phyloP scores from a whole-genome alignment of 2,797 vertebrate genomes.

The Centropyge bicolor region DNA sequence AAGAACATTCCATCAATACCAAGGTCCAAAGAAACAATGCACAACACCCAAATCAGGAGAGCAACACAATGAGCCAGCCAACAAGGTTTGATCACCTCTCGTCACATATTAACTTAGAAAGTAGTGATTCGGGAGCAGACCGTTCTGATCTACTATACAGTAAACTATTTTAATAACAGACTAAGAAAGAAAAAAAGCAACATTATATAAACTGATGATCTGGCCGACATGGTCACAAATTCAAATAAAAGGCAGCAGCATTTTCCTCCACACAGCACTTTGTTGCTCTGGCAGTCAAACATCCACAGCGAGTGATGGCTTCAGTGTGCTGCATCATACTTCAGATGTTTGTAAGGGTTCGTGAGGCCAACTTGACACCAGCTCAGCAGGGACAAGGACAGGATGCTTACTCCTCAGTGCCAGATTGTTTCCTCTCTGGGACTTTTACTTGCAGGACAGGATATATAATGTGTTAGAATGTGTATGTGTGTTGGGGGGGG shows the following conservation, averaged over 20 bases:
- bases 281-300: background rate
- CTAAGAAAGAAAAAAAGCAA: background rate
- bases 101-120: background rate
- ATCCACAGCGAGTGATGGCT: background rate
- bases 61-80: background rate
- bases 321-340: conserved; percentile 18
- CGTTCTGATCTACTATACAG: too few relatives aligned
- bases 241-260: background rate
- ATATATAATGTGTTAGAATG: background rate
- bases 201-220: background rate
- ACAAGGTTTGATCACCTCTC: background rate
- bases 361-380: background rate
- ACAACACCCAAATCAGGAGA: background rate
- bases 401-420: conserved; percentile 3
- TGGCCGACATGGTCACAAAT: background rate
- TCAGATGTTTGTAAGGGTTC: conserved; percentile 23
- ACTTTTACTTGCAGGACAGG: conserved; percentile 8
- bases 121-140: background rate
- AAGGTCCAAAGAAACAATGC: background rate
- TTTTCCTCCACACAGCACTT: background rate
- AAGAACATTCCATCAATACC: conserved; percentile 1
- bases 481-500: background rate
- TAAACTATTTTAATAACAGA: background rate
- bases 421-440: conserved; percentile 16
- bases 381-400: conserved; percentile 5